Evolutionary conservation across 2,888 invertebrate genomes (phyloP).

Genomic region (Stenotaenia linearis): DNA sequence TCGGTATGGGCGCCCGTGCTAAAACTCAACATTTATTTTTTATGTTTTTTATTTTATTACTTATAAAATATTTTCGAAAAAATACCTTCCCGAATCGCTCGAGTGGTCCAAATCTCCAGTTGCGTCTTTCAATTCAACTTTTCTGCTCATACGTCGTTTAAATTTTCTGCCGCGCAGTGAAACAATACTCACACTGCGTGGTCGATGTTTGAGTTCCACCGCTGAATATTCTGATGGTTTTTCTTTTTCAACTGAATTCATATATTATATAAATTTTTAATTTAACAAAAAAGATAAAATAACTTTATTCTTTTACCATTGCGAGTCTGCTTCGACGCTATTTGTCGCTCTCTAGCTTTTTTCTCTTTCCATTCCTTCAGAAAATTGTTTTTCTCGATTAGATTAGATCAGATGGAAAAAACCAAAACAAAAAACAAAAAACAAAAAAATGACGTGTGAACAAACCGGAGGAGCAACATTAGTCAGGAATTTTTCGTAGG

Average conservation of each 20-base stretch:
- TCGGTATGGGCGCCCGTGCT: background rate
- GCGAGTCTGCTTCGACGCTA: background rate
- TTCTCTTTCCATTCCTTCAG: background rate
- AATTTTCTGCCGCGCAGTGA: background rate
- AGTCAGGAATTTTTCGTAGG: background rate
- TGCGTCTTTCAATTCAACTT: background rate
- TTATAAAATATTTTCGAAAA: background rate
- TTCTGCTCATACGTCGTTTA: background rate
- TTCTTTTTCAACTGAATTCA: background rate
- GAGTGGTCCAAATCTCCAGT: background rate
- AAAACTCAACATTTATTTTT: background rate
- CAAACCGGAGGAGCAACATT: slow-evolving; percentile 1
- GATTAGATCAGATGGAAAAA: background rate
- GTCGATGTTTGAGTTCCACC: background rate
- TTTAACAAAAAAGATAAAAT: no score
- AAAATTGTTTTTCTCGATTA: background rate
- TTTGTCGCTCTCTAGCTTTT: background rate
- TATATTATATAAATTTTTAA: background rate
- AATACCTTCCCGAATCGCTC: background rate
- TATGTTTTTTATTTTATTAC: background rate
- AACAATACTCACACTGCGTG: background rate
- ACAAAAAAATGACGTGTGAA: no score
- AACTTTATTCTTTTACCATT: background rate
- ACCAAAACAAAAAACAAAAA: no score
- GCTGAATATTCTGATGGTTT: background rate